Evolutionary conservation across 2,113 vertebrate species (phyloP), one percentile per base, ranked within the genome.

Genomic region (Ahaetulla prasina): DNA sequence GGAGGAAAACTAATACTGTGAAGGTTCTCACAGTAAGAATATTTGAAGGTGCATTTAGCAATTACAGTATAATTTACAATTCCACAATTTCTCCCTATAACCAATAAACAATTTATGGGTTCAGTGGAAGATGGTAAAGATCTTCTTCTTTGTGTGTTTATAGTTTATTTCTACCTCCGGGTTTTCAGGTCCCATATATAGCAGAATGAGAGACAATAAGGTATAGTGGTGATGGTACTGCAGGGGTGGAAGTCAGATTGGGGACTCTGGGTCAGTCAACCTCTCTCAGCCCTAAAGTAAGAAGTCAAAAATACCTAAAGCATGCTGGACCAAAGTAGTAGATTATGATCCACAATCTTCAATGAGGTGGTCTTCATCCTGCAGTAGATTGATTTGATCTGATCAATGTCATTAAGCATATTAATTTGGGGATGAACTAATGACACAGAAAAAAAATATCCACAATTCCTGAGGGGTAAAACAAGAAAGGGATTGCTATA

Each of bases 131-230:
- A 54, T 35, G 30, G 8, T 3, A n/a, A 88, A 23, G 50, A 39
- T 22, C 54, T 39, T 91, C 10, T 94, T 95, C 92, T 92, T 94
- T 30, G 27, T n/a, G 55, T 10, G 23, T 57, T 22, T 55, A 22
- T 55, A 55, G 14, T 35, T 54, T 88, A 52, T 35, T 52, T 54
- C 87, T 20, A 18, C 12, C 4, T 45, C 10, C 54, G 57, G 22
- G 39, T 57, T 39, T 43, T 89, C 22, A 39, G 22, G 6, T n/a
- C 39, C 23, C 53, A 43, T 54, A 55, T 54, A 11, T 6, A 39
- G 18, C 16, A 88, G 12, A 68, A n/a, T 68, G 63, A 35, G 63
- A 68, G 9, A 60, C 63, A 68, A n/a, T 35, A 16, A 16, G 11
- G 30, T 68, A 16, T 68, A n/a, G 63, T 68, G 11, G 30, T 68